phyloP scores from a whole-genome alignment of 2,113 vertebrate species.

The Oncorhynchus masou region DNA sequence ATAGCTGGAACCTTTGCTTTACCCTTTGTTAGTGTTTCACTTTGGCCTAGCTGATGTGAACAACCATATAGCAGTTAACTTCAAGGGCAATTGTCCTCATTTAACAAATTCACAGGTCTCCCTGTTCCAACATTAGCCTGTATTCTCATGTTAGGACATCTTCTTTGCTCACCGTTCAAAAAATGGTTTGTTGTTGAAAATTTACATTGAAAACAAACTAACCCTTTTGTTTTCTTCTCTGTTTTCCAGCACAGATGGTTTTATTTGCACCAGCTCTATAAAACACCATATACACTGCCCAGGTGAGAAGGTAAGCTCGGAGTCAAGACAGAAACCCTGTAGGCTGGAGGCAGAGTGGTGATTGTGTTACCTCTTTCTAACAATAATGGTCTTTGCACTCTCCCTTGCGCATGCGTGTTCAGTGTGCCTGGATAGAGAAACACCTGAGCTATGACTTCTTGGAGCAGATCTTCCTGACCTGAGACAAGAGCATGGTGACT shows the following conservation, averaged over 20 bases:
- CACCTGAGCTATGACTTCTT: constrained; percentile 88
- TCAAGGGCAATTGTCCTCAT: not conserved
- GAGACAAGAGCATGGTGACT: constrained; percentile 89
- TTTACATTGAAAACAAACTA: not conserved
- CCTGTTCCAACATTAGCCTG: too few relatives aligned
- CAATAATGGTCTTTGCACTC: not conserved
- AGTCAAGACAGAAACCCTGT: not conserved
- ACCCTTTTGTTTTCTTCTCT: not conserved
- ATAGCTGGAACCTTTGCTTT: too few relatives aligned
- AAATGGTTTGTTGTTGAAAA: not conserved
- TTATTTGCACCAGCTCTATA: constrained; percentile 96
- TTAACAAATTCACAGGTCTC: too few relatives aligned
- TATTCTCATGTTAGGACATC: not conserved
- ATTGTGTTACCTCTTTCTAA: not conserved
- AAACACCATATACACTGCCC: constrained; percentile 87
- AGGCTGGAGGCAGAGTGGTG: not conserved
- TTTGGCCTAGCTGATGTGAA: not conserved
- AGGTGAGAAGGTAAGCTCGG: constrained; percentile 87
- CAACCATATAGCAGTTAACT: not conserved
- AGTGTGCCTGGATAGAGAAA: constrained; percentile 96
- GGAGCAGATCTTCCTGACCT: constrained; percentile 88
- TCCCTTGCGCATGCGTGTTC: constrained; percentile 1
- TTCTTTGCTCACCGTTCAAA: not conserved
- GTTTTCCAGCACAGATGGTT: constrained; percentile 86
- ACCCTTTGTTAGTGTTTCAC: not conserved